phyloP scores from a whole-genome alignment of 2,797 vertebrate species.

The Morus bassanus region DNA sequence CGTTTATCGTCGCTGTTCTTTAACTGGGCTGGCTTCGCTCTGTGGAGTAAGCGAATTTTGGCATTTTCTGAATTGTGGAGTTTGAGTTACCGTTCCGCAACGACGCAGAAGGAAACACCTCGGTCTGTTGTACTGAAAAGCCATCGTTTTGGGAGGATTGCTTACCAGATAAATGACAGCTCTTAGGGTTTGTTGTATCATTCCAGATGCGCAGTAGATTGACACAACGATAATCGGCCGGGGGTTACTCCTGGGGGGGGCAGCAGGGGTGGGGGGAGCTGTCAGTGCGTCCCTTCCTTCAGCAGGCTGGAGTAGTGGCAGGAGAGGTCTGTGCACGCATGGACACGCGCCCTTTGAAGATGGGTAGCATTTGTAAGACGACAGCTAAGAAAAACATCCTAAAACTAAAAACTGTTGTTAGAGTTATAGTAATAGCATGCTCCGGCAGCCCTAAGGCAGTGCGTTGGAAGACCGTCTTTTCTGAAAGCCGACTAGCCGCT shows the following conservation, averaged over 20 bases:
- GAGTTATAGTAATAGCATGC: background rate
- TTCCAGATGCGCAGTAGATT: background rate
- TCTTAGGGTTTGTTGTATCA: background rate
- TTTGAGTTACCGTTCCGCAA: background rate
- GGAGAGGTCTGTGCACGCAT: background rate
- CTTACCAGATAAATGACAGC: background rate
- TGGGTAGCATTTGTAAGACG: background rate
- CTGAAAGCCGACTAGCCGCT: background rate
- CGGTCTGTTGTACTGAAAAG: background rate
- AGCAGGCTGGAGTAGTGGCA: rapidly evolving
- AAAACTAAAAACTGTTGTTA: background rate
- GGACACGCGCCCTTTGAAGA: rapidly evolving
- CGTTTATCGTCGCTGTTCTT: background rate
- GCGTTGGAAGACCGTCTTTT: background rate
- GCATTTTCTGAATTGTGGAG: background rate
- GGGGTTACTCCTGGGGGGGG: background rate
- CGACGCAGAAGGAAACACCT: background rate
- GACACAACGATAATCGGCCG: background rate
- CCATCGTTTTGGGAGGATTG: background rate
- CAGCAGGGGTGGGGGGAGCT: background rate
- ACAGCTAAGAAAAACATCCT: background rate
- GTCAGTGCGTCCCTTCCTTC: background rate
- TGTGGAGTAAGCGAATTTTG: background rate
- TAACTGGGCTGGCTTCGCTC: background rate
- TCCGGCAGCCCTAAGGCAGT: rapidly evolving